phyloP scores from a whole-genome alignment of 2,797 vertebrate genomes.

The Heteromormyrus szaboi region DNA sequence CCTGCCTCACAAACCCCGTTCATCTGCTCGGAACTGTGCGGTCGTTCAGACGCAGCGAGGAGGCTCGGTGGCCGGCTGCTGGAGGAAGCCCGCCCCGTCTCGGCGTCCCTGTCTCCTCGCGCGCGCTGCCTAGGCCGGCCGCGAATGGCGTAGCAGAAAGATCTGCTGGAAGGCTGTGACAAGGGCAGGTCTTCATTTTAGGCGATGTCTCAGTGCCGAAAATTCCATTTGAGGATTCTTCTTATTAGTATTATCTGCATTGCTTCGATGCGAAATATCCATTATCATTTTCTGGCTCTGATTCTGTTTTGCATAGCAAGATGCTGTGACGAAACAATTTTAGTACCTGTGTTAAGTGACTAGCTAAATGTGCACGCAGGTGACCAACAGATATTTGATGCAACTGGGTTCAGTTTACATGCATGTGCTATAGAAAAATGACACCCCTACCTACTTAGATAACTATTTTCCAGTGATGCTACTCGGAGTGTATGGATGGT shows the following conservation, averaged over 20 bases:
- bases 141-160: neutral
- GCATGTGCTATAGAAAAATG: neutral
- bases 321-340: neutral
- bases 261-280: neutral
- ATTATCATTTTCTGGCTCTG: neutral
- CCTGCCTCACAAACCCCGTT: neutral
- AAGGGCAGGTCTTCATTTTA: neutral
- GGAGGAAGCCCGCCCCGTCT: neutral
- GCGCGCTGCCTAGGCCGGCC: neutral
- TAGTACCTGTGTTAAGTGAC: neutral
- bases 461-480: neutral
- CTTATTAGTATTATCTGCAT: neutral
- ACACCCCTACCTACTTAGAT: neutral
- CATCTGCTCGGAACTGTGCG: neutral
- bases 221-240: neutral
- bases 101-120: neutral
- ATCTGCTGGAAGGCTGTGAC: neutral
- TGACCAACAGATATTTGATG: slow-evolving; percentile 10
- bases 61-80: neutral
- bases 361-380: neutral
- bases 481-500: neutral
- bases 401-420: neutral
- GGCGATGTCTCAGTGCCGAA: neutral
- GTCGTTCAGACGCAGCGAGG: neutral
- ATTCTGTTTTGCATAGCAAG: neutral